Evolutionary conservation across 2,888 invertebrate genomes (phyloP), one percentile per base, ranked within the genome.

Genomic region (Rhagophthalmus giganteus): DNA sequence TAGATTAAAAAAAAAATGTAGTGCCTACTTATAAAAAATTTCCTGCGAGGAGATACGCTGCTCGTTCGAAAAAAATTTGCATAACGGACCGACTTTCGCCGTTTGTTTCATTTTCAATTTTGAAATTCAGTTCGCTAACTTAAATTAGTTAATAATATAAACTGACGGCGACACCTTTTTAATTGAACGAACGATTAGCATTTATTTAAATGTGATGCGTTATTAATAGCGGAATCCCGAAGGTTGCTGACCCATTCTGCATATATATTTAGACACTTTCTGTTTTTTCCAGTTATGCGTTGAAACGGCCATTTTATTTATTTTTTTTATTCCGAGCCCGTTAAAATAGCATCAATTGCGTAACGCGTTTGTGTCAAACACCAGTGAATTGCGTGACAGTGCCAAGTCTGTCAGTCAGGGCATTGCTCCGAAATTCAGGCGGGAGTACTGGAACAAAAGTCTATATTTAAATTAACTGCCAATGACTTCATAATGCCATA

Each of bases 401-500:
- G 60, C 60, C 62, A 62, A 62, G 60, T 62, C 62, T 61, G 59
- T 60, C 59, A 58, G 59, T 56, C 47, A 51, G 55, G 55, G 35
- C 55, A 47, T 57, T 51, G 55, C 53, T 48, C 55, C 53, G 53
- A 50, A 55, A 55, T 50, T 54, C 60, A 54, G 51, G 57, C 58
- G 56, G 52, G 61, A 64, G 61, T 60, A 64, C 61, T 64, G 59
- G 64, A 64, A 62, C 64, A 64, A 55, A 59, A 58, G 51, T 55
- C 62, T 64, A 64, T 60, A 64, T 64, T 62, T 64, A 64, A 63
- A 62, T 62, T 59, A 63, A 63, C 64, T 64, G 64, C 59, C 64
- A 64, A 64, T 64, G 64, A 62, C 62, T 64, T 57, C 59, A 52
- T 50, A 54, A 53, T 44, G 51, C 33, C 44, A 46, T 49, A 45